A percentile compares a stretch with the other conserved stretches of the same genome.
These are phyloP conservation scores for Himalopsyche kuldschensis DNA, from an alignment of 2,888 invertebrate genomes.

Conservation along the genomic window DNA sequence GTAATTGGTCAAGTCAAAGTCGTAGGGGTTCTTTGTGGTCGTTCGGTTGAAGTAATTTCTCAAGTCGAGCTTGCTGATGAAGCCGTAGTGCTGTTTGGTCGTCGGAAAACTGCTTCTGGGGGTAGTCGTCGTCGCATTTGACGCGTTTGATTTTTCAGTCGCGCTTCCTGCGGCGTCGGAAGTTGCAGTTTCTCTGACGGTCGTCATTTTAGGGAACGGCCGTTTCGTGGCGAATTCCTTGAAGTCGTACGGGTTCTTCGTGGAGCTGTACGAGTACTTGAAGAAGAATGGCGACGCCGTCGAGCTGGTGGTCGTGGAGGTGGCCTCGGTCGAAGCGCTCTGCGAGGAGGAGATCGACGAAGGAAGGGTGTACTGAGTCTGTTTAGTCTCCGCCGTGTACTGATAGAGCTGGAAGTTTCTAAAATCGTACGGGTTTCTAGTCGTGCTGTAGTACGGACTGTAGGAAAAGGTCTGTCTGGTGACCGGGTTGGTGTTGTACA, in stretches of 20 bases:
- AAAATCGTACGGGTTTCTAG: constrained; percentile 42
- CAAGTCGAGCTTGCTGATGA: constrained; percentile 51
- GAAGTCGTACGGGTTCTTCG: constrained; percentile 61
- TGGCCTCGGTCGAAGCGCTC: constrained; percentile 37
- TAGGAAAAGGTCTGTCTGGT: constrained; percentile 24
- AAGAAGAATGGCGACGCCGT: constrained; percentile 43
- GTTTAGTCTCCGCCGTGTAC: constrained; percentile 44
- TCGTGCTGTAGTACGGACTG: constrained; percentile 41
- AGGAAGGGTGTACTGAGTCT: constrained; percentile 42
- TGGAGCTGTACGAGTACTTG: constrained; percentile 56
- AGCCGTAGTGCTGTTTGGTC: constrained; percentile 47
- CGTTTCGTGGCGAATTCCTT: constrained; percentile 48
- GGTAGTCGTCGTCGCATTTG: constrained; percentile 41
- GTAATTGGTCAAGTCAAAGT: constrained; percentile 46
- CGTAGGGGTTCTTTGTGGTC: constrained; percentile 61
- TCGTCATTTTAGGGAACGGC: constrained; percentile 42
- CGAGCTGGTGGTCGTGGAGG: constrained; percentile 40
- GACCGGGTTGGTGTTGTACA: constrained; percentile 37
- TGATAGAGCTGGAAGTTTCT: constrained; percentile 43
- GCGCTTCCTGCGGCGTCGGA: constrained; percentile 49
- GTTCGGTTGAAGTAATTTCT: constrained; percentile 50
- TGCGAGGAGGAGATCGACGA: constrained; percentile 33
- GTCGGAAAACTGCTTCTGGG: constrained; percentile 39
- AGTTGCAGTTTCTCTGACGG: constrained; percentile 42
- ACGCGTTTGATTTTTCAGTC: constrained; percentile 47